Evolutionary conservation across 2,797 vertebrate genomes (phyloP).

Genomic region (Lemur catta): DNA sequence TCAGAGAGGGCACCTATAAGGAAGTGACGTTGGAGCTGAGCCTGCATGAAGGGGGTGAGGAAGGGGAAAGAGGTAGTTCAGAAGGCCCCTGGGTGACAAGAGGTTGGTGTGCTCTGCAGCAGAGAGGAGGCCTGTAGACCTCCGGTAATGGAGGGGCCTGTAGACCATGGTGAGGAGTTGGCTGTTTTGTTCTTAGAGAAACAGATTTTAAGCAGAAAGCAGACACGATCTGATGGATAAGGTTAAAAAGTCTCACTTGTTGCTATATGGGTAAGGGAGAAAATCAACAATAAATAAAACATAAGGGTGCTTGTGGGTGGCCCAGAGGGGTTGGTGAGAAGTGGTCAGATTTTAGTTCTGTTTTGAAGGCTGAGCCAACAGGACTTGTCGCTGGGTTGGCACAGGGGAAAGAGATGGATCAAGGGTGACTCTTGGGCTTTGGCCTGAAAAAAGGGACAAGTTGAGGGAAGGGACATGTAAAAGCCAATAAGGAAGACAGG

Average conservation of each 20-base stretch:
- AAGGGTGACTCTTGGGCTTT: background rate
- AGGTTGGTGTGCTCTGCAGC: background rate
- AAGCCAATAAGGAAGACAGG: background rate
- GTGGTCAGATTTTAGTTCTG: background rate
- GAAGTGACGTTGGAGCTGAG: background rate
- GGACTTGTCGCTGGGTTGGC: background rate
- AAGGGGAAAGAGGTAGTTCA: background rate
- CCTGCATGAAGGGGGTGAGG: background rate
- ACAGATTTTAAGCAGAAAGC: background rate
- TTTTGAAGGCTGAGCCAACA: background rate
- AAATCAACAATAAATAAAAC: background rate
- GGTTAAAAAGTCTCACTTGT: background rate
- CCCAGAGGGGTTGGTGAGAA: background rate
- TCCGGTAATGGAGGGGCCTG: background rate
- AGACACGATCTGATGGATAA: background rate
- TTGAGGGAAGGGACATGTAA: background rate
- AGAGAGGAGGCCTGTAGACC: too few relatives aligned
- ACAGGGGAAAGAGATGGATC: background rate
- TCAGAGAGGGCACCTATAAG: background rate
- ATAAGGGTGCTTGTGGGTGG: fast-evolving
- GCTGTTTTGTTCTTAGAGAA: background rate
- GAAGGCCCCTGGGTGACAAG: background rate
- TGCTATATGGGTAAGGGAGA: background rate
- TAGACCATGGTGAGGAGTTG: background rate
- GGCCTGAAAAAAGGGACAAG: background rate